These are phyloP conservation scores for Gortyna flavago DNA, from an alignment of 2,888 invertebrate species.

Conservation along the genomic window DNA sequence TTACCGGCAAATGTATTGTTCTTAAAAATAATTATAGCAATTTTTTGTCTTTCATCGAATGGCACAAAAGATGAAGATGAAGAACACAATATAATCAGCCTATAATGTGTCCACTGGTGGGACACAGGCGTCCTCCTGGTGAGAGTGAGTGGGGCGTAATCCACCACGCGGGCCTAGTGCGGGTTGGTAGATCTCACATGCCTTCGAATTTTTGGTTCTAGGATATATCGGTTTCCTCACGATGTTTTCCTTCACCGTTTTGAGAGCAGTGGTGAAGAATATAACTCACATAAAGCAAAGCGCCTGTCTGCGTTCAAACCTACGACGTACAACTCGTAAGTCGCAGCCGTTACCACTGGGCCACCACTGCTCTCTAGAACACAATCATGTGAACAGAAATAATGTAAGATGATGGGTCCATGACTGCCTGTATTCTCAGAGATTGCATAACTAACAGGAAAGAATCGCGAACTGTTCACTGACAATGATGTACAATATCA, in stretches of 20 bases:
- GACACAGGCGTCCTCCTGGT: background rate
- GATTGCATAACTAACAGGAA: background rate
- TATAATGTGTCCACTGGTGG: background rate
- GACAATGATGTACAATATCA: background rate
- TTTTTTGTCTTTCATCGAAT: background rate
- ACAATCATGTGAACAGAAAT: background rate
- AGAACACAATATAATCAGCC: background rate
- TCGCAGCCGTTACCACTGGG: background rate
- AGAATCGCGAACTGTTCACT: background rate
- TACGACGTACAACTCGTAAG: background rate
- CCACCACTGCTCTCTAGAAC: background rate
- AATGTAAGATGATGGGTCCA: background rate
- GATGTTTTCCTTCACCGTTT: background rate
- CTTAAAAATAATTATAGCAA: background rate
- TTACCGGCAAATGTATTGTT: no score
- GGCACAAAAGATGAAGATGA: background rate
- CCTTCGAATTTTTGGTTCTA: background rate
- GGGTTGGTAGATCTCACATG: background rate
- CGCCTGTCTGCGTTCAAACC: background rate
- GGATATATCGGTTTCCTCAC: background rate
- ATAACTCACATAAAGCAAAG: background rate
- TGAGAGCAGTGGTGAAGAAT: background rate
- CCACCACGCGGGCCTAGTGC: background rate
- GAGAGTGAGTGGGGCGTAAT: background rate
- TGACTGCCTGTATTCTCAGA: background rate